These are phyloP conservation scores for Arion vulgaris DNA, from an alignment of 1,140 invertebrate species.

Conservation along the genomic window DNA sequence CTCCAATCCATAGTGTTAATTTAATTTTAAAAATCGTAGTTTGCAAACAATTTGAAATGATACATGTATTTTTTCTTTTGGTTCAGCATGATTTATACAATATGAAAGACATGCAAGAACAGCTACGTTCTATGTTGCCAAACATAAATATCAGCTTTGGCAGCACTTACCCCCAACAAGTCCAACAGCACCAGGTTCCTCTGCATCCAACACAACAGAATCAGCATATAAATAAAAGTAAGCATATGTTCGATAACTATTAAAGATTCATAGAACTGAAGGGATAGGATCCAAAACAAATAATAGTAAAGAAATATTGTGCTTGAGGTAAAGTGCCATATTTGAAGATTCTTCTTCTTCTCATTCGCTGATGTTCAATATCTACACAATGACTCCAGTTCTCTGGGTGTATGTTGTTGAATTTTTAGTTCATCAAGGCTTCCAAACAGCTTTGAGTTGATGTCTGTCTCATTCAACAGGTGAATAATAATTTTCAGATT, in stretches of 20 bases:
- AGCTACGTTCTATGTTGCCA: conserved; percentile 73
- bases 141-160: conserved; percentile 75
- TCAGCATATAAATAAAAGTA: conserved; percentile 40
- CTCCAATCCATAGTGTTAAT: no score
- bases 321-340: no score
- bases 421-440: no score
- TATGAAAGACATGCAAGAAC: conserved; percentile 74
- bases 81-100: conserved; percentile 61
- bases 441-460: no score
- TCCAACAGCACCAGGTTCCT: conserved; percentile 22
- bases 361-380: no score
- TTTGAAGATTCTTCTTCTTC: no score
- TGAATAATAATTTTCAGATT: no score
- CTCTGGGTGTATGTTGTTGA: no score
- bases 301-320: not conserved
- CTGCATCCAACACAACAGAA: conserved; percentile 28
- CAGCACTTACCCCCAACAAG: conserved; percentile 51
- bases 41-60: no score
- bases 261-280: not conserved
- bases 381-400: no score
- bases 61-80: not conserved
- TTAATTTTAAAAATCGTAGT: no score
- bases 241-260: not conserved
- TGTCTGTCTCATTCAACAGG: no score
- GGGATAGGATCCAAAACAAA: not conserved